Evolutionary conservation across 2,888 invertebrate species (phyloP), one percentile per base, ranked within the genome.

Genomic region (Melieria picta): DNA sequence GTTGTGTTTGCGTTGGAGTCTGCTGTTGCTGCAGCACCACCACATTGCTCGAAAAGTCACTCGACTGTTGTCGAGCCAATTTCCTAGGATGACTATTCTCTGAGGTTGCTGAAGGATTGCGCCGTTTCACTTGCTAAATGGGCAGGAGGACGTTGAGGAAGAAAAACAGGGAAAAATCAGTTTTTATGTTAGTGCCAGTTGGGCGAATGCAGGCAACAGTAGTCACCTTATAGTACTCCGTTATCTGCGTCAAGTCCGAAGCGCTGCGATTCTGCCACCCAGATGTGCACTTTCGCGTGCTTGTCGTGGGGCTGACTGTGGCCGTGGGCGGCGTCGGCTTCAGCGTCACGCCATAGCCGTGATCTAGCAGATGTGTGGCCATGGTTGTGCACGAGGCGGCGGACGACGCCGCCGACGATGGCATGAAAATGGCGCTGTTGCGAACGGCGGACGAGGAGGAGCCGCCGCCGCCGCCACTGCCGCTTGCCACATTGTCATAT

Each of bases 341-440:
- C 75, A 94, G 93, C 77, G 94, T 93, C 81, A 93, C 93, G 78
- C 94, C 94, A 88, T 95, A 95, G 79, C 94, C 94, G 85, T 95
- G 95, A 87, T 95, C 95, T 80, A 94, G 89, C 80, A 95, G 90
- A 87, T 95, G 94, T 43, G 84, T 80, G 52, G 85, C 85, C 66
- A 74, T 76, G 7, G 70, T 74, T 48, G 79, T 66, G 76, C 43
- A 58, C 7, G 60, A 43, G 7, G 67, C 47, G 45, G 60, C 30
- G 30, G 30, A 30, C 30, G 30, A 30, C 2, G 30, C 30, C 30
- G 30, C 71, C 48, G 75, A 72, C 46, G 73, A 66, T 50, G 74
- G 65, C 68, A 72, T 48, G 65, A 63, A 71, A 13, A 50, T 58
- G 13, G 11, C 16, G 64, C 45, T 61, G 30, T 45, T 60, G 52